phyloP scores from a whole-genome alignment of 2,797 vertebrate genomes.

The Amazonetta brasiliensis region DNA sequence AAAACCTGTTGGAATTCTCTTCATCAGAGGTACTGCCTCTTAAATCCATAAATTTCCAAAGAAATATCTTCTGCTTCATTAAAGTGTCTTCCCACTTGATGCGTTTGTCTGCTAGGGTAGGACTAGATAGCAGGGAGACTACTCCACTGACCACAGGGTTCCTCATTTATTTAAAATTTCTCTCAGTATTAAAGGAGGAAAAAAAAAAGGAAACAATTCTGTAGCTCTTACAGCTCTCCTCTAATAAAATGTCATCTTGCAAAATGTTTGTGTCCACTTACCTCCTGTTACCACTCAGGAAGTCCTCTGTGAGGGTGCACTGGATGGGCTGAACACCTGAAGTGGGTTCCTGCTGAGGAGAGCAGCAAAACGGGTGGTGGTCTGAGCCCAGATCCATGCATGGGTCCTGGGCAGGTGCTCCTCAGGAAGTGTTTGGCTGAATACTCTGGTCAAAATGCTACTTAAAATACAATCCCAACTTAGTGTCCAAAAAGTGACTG shows the following conservation, averaged over 20 bases:
- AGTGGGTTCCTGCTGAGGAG: neutral
- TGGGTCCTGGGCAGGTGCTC: neutral
- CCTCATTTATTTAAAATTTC: neutral
- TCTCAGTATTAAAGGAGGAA: neutral
- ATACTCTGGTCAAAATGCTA: neutral
- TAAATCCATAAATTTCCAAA: neutral
- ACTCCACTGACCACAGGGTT: neutral
- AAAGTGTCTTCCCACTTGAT: neutral
- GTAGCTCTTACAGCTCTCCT: neutral
- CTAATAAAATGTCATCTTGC: neutral
- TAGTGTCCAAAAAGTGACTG: no score
- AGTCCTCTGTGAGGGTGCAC: neutral
- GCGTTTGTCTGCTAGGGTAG: neutral
- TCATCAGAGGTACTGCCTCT: neutral
- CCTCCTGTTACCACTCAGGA: neutral
- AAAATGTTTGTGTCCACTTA: neutral
- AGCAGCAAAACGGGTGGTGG: neutral
- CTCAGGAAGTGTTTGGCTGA: neutral
- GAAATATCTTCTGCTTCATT: neutral
- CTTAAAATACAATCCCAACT: neutral
- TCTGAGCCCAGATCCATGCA: rapidly evolving
- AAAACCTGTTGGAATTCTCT: neutral
- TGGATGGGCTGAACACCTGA: neutral
- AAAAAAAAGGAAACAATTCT: neutral
- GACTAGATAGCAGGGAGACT: neutral